Percentiles rank a stretch among this genome's conserved stretches.
phyloP scores from a whole-genome alignment of 2,113 vertebrate species.

The Hydrolagus affinis region DNA sequence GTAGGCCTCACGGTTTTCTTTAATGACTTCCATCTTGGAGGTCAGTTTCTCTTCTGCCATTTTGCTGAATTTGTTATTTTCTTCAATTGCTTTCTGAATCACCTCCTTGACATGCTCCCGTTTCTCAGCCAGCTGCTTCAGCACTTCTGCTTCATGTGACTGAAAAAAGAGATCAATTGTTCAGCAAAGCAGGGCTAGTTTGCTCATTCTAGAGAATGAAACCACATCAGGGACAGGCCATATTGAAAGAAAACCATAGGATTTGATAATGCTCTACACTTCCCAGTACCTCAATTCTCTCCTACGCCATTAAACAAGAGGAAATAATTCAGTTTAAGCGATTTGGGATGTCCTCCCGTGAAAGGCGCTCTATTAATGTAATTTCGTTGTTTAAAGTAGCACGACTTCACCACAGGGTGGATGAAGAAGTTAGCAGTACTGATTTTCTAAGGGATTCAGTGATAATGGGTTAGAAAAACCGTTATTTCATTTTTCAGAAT shows the following conservation, averaged over 20 bases:
- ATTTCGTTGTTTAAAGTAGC: no score
- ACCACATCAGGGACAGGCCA: neutral
- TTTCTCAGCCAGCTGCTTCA: slow-evolving; percentile 88
- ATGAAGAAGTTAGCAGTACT: no score
- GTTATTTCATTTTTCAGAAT: neutral
- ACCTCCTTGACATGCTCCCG: slow-evolving; percentile 91
- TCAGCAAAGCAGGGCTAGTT: neutral
- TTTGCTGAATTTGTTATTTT: slow-evolving; percentile 90
- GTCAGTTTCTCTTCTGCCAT: slow-evolving; percentile 85
- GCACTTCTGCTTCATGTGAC: slow-evolving; percentile 81
- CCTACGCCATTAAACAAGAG: neutral
- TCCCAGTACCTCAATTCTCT: neutral
- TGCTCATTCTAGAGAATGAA: neutral
- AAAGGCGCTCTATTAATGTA: no score
- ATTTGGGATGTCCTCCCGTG: no score
- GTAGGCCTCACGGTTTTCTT: slow-evolving; percentile 84
- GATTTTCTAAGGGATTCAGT: no score
- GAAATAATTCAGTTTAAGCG: neutral
- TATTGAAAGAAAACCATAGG: neutral
- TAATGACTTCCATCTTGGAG: slow-evolving; percentile 91
- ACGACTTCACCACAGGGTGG: no score
- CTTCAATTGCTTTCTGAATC: slow-evolving; percentile 84
- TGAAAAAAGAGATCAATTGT: slow-evolving; percentile 39
- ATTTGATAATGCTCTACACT: neutral
- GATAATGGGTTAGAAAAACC: no score